Evolutionary conservation across 2,113 vertebrate species (phyloP).

Genomic region (Maccullochella peelii): DNA sequence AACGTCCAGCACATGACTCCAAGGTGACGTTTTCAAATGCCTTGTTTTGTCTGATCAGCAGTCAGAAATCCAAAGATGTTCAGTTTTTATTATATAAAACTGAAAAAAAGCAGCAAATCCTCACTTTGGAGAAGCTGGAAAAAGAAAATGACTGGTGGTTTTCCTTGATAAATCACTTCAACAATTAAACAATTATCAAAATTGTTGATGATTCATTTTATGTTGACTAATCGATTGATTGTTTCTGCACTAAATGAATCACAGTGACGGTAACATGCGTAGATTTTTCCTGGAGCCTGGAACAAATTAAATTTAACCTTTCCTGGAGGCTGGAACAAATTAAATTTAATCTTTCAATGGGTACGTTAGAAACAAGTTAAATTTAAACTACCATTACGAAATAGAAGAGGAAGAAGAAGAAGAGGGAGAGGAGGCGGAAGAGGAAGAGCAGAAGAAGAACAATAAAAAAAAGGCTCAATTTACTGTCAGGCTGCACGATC

Average conservation of each 20-base stretch:
- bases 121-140: too few species aligned
- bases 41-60: too few species aligned
- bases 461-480: not conserved
- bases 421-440: not conserved
- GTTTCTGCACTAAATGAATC: not conserved
- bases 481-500: not conserved
- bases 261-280: not conserved
- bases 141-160: not conserved
- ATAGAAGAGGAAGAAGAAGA: constrained; percentile 34
- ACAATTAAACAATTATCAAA: not conserved
- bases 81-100: too few species aligned
- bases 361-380: not conserved
- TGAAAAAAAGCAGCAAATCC: too few species aligned
- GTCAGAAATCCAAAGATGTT: too few species aligned
- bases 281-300: not conserved
- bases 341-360: not conserved
- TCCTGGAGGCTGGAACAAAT: too few species aligned
- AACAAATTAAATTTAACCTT: not conserved
- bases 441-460: constrained; percentile 28
- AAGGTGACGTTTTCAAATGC: too few species aligned
- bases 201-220: not conserved
- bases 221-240: too few species aligned
- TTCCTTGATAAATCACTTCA: not conserved
- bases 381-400: not conserved
- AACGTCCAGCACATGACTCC: too few species aligned